Evolutionary conservation across 92 coral and sea anemone species (phyloP), one percentile per base, ranked within the genome.

Genomic region (Pocillopora grandis): DNA sequence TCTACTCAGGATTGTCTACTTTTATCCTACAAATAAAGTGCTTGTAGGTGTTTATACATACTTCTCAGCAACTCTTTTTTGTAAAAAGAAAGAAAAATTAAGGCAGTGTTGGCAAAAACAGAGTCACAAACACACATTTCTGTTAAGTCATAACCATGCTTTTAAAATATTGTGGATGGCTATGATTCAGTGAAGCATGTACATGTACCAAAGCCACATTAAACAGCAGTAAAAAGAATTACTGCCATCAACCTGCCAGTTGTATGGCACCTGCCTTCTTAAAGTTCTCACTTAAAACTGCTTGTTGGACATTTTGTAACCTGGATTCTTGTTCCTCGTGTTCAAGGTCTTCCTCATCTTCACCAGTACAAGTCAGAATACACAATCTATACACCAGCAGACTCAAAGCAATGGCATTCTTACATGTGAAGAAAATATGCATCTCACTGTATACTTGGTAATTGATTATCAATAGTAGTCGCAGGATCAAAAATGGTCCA

Each of bases 401-500:
- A 49, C 95, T 90, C 76, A 96, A 73, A 0, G 99, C 98, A 71
- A 96, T 96, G 49, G 99, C 99, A 83, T 96, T 96, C 89, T 96
- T 96, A 67, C 96, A 92, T 2, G 97, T 94, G 72, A 94, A 96
- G 86, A 96, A 96, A 33, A 96, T 94, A 62, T 96, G 99, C 99
- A 96, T 96, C 83, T 96, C 99, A 65, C 98, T 94, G 66, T 89
- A 88, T 9, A 96, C 96, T 21, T 80, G 77, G 71, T 90, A 95
- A 71, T 96, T 79, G n/a, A 96, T 95, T 5, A 93, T 88, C 62
- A 95, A 79, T 21, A 92, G 95, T 17, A 96, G 90, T 75, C 99
- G 89, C 55, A 96, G 92, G 61, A 96, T 94, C 27, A 96, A 88
- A 62, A 96, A 96, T 16, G 99, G 99, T 5, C 99, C 99, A 79